Conservation (phyloP, 64 coral and sea anemone species). For the Stichodactyla mertensii region DNA sequence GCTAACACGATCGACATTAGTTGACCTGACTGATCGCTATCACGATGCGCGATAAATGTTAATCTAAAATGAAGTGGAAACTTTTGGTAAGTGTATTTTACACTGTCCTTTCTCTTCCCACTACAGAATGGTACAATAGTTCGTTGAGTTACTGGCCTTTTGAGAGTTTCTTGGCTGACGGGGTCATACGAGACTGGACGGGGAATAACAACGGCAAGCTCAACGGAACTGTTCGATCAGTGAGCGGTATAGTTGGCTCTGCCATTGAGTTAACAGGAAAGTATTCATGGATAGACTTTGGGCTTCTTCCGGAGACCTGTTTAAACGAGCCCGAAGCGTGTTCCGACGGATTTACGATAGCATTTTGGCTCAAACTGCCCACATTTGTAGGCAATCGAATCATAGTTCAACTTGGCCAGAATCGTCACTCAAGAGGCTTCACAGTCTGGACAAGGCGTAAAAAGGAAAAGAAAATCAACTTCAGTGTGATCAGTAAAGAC, state of each 20-base stretch:
- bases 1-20: background rate
- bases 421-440: conserved; percentile 69
- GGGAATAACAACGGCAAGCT: conserved; percentile 64
- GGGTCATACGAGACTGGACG: conserved; percentile 33
- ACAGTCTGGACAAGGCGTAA: conserved; percentile 78
- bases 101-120: conserved; percentile 41
- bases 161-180: conserved; percentile 23
- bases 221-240: conserved; percentile 28
- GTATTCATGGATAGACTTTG: conserved; percentile 52
- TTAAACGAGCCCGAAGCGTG: conserved; percentile 52
- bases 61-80: conserved; percentile 16
- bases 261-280: conserved; percentile 44
- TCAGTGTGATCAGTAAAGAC: conserved; percentile 37
- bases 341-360: conserved; percentile 46
- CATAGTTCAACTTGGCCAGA: conserved; percentile 64
- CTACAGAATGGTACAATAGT: conserved; percentile 69
- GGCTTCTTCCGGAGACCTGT: conserved; percentile 51
- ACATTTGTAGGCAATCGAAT: conserved; percentile 62
- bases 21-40: background rate
- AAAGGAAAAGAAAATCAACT: conserved; percentile 55
- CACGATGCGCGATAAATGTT: conserved; percentile 3
- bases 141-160: conserved; percentile 84
- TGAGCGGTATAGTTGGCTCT: conserved; percentile 66
- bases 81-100: conserved; percentile 29
- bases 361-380: conserved; percentile 78